Conservation (phyloP, 2,797 vertebrate genomes). For the Arremon aurantiirostris region DNA sequence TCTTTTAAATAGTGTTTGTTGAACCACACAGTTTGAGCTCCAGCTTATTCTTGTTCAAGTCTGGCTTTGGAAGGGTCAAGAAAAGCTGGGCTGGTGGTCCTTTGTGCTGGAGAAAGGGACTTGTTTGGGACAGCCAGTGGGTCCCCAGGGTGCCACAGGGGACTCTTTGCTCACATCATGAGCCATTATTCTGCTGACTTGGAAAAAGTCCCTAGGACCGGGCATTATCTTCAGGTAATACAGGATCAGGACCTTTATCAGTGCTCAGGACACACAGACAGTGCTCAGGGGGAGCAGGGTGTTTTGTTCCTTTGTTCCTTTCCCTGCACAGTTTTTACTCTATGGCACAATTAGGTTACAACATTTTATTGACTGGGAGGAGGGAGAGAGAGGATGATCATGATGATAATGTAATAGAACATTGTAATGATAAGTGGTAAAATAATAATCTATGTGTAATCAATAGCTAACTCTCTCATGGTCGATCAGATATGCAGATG, state of each 20-base stretch:
- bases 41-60: not conserved
- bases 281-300: not conserved
- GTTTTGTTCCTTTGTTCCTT: not conserved
- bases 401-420: not conserved
- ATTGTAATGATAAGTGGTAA: not conserved
- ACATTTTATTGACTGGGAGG: not conserved
- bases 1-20: not conserved
- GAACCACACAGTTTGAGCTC: not conserved
- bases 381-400: not conserved
- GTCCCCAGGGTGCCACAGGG: not conserved
- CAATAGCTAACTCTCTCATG: not conserved
- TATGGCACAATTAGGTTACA: not conserved
- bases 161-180: accelerated
- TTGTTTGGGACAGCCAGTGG: not conserved
- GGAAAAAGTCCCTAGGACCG: not conserved
- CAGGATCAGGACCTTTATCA: not conserved
- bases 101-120: not conserved
- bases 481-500: not conserved
- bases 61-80: not conserved
- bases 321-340: not conserved
- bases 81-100: not conserved
- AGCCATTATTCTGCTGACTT: not conserved
- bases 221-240: not conserved
- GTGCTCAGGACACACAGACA: not conserved
- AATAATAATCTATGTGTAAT: not conserved